These are phyloP conservation scores for Dicyrtomina minuta DNA, from an alignment of 2,888 invertebrate genomes.

Conservation along the genomic window DNA sequence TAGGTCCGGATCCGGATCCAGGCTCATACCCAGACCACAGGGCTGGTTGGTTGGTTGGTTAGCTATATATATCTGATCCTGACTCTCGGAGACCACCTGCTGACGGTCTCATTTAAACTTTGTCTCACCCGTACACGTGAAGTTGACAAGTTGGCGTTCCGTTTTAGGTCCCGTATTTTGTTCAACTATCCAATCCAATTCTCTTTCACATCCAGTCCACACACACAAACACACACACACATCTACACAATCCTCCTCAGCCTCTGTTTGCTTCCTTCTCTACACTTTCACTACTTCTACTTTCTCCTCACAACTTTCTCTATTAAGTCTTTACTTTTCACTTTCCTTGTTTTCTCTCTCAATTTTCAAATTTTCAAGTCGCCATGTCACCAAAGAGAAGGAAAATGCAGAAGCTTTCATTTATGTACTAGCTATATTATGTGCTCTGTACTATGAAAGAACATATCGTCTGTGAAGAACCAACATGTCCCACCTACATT, in stretches of 20 bases:
- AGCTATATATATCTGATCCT: no score
- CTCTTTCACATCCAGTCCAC: not conserved
- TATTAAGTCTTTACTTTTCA: slow-evolving; percentile 21
- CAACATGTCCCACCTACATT: no score
- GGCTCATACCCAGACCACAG: no score
- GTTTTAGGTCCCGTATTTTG: no score
- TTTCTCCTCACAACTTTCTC: slow-evolving; percentile 24
- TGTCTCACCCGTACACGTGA: slow-evolving; percentile 38
- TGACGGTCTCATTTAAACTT: slow-evolving; percentile 52
- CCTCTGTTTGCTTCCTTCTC: not conserved
- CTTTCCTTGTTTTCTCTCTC: slow-evolving; percentile 16
- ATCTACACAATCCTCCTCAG: no score
- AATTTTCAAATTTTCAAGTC: not conserved
- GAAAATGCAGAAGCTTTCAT: no score
- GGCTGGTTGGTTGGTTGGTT: no score
- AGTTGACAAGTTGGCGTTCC: slow-evolving; percentile 28
- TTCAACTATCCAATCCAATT: slow-evolving; percentile 15
- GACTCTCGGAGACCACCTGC: slow-evolving; percentile 43
- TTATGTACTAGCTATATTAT: no score
- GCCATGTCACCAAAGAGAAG: no score
- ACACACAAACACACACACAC: not conserved
- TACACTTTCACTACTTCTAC: slow-evolving; percentile 7
- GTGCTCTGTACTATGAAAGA: no score
- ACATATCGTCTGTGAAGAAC: no score
- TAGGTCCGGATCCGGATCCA: no score